These are phyloP conservation scores for Pitangus sulphuratus DNA, from an alignment of 2,797 vertebrate species.

Conservation along the genomic window DNA sequence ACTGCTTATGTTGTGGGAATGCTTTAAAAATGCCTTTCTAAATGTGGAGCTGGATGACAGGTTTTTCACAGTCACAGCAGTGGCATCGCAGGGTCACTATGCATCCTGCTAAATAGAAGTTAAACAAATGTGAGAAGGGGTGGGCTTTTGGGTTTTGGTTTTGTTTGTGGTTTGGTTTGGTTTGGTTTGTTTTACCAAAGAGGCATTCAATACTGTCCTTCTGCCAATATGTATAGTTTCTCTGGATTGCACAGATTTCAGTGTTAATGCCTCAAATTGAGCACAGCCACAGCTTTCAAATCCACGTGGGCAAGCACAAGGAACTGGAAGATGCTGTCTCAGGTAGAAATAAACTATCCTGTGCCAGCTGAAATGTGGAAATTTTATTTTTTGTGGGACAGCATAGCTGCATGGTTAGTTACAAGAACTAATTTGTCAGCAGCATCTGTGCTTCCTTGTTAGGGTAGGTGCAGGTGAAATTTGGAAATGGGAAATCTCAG, in stretches of 20 bases:
- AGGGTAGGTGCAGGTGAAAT: not conserved
- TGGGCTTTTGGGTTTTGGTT: not conserved
- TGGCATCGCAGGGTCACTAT: not conserved
- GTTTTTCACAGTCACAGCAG: not conserved
- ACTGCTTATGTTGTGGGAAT: not conserved
- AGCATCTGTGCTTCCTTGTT: not conserved
- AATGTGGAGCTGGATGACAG: not conserved
- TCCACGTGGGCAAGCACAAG: fast-evolving
- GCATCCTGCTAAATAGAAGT: not conserved
- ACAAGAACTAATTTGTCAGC: not conserved
- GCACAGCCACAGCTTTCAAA: not conserved
- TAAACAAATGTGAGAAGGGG: not conserved
- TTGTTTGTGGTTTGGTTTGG: too few species aligned
- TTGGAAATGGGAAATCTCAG: not conserved
- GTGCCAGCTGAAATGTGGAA: not conserved
- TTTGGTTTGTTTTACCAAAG: not conserved
- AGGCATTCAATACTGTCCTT: not conserved
- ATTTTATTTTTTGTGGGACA: not conserved
- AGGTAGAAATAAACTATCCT: not conserved
- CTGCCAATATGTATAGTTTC: not conserved
- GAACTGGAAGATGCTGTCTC: not conserved
- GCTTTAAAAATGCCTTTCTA: not conserved
- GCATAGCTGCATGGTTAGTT: not conserved
- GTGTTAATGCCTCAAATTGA: not conserved
- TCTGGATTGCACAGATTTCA: not conserved